Evolutionary conservation across 1,140 invertebrate species (phyloP), one percentile per base, ranked within the genome.

Genomic region (Melipona quadrifasciata): DNA sequence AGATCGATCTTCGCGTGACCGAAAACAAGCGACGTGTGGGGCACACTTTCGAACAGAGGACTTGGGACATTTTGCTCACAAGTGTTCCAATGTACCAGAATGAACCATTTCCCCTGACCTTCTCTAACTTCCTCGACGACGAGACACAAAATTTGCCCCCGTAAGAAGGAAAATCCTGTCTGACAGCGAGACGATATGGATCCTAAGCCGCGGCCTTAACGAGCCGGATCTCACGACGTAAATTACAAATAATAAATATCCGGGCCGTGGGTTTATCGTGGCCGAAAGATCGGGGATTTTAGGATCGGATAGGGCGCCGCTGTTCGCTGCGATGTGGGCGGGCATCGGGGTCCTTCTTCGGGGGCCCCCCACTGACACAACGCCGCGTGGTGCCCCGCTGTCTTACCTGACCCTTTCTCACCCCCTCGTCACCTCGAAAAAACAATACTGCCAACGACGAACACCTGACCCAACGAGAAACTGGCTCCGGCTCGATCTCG

Each of bases 161-260:
- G 31, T 16, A 1, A 3, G 19, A 39, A 47, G 34, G 68, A 24
- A 72, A 53, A 72, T 27, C 24, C n/a, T 27, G 24, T 27, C 5
- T 55, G 39, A 70, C 53, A 51, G 17, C 5, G 39, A 5, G 10
- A n/a, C 16, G 82, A 84, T 84, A 84, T 55, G 19, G 55, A 71
- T 61, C 31, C 12, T 21, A 39, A 83, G 84, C 55, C 34, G 34
- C 17, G 65, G 19, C 5, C 80, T 88, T 89, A 91, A 89, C 88
- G 83, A 89, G 88, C 83, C 87, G 78, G 85, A 89, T 86, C 87
- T 90, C 87, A 80, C 76, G 85, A 88, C 89, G 91, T 92, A 91
- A 93, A 92, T 92, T 93, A 93, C 92, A 90, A 93, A 93, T 92
- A 92, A 92, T 93, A 93, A 93, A 93, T 92, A 91, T 93, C 89